phyloP scores from a whole-genome alignment of 2,797 vertebrate genomes.

The Syngnathus rostellatus region DNA sequence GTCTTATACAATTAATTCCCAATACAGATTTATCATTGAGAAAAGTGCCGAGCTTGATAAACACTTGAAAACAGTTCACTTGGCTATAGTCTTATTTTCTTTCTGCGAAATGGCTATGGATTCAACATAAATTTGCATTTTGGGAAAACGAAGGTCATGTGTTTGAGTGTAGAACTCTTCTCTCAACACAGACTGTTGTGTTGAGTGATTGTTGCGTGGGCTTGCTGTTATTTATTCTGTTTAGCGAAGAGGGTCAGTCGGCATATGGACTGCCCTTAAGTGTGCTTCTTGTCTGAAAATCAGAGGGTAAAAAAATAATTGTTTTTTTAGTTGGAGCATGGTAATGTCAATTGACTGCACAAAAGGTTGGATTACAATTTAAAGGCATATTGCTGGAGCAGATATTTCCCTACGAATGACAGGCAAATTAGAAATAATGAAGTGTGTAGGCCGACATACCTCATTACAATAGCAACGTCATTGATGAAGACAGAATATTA shows the following conservation, averaged over 20 bases:
- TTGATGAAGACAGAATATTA: not conserved
- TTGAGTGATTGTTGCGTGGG: not conserved
- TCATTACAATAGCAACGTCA: not conserved
- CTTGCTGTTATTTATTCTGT: not conserved
- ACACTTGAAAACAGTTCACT: not conserved
- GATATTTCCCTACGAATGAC: not conserved
- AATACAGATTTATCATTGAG: not conserved
- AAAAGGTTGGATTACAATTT: not conserved
- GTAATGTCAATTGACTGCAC: not conserved
- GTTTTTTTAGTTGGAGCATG: not conserved
- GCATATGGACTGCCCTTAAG: not conserved
- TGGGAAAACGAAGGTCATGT: not conserved
- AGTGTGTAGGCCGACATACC: slow-evolving; percentile 16
- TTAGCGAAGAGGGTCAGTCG: not conserved
- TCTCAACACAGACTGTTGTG: not conserved
- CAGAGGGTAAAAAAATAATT: not conserved
- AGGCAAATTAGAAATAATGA: slow-evolving; percentile 31
- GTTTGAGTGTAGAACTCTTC: not conserved
- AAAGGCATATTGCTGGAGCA: not conserved
- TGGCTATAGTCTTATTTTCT: not conserved
- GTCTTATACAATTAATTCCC: slow-evolving; percentile 5
- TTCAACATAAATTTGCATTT: not conserved
- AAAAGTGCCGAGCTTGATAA: not conserved
- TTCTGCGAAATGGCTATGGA: not conserved
- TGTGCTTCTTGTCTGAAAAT: not conserved